A percentile compares a stretch with the other conserved stretches of the same genome.
Evolutionary conservation across 2,888 invertebrate species (phyloP).

Genomic region (Liodrosophila aerea): DNA sequence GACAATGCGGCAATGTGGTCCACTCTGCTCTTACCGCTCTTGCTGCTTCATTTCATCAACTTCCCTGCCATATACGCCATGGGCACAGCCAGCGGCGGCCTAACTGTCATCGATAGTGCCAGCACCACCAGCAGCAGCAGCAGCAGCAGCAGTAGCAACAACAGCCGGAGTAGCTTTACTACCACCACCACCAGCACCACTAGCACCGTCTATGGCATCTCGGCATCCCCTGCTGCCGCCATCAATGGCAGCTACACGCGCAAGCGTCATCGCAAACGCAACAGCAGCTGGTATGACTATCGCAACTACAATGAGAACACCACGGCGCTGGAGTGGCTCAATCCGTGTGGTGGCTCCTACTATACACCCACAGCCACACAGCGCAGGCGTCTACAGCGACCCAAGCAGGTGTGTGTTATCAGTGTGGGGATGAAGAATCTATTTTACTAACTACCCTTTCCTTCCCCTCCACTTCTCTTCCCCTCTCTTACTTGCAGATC

Average conservation of each 20-base stretch:
- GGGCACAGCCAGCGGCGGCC: conserved; percentile 53
- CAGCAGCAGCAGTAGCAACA: conserved; percentile 10
- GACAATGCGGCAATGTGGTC: conserved; percentile 69
- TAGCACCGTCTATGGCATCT: background rate
- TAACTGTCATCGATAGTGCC: conserved; percentile 52
- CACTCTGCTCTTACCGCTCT: conserved; percentile 51
- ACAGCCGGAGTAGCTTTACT: background rate
- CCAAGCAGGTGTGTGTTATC: conserved; percentile 66
- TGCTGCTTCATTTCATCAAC: conserved; percentile 42
- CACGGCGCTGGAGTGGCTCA: conserved; percentile 75
- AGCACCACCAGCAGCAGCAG: conserved; percentile 31
- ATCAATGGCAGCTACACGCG: conserved; percentile 28
- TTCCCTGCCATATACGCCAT: conserved; percentile 37
- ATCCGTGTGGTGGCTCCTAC: conserved; percentile 78
- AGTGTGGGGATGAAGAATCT: no score
- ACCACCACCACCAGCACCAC: background rate
- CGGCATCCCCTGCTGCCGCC: background rate
- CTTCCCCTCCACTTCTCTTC: background rate
- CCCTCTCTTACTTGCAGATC: conserved; percentile 47
- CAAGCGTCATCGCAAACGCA: conserved; percentile 79
- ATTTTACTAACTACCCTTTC: no score
- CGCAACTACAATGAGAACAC: conserved; percentile 72
- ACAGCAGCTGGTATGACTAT: conserved; percentile 77
- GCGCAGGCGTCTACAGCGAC: conserved; percentile 50
- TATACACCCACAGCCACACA: conserved; percentile 46